Evolutionary conservation across 2,888 invertebrate species (phyloP), one percentile per base, ranked within the genome.

Genomic region (Thecophora atra): DNA sequence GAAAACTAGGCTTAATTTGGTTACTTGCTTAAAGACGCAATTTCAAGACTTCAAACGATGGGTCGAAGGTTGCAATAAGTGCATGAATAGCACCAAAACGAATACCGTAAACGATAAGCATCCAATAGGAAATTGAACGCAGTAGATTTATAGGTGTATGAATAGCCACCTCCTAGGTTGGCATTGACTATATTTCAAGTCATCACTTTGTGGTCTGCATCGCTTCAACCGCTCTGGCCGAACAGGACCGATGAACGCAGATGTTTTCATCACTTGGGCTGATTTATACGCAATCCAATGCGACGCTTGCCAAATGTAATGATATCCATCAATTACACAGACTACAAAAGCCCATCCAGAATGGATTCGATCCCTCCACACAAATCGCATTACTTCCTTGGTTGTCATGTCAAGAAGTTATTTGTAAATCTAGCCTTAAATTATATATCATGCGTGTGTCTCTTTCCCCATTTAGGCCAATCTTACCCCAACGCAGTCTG

Each of bases 61-160:
- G 37, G 6, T 8, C 6, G 3, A 37, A 37, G 37, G 37, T 37
- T 11, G 37, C 11, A 37, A 37, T 11, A 11, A 37, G 11, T 37
- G 37, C 6, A 37, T 11, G n/a, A 47, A 47, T 47, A 11, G 47
- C 47, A 15, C 6, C 30, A 63, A 2, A 63, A 42, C 62, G 62
- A 28, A 2, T n/a, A 28, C 3, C 37, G n/a, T 42, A 30, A 63
- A 63, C 24, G 70, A 62, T 51, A 70, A 70, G 63, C 67, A 77
- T 75, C 75, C 74, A 70, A 44, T 71, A 72, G 76, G 76, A 77
- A 77, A 77, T 77, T 77, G 71, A 77, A 76, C 76, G 66, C 74
- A 71, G 56, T 56, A 54, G 66, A 69, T 75, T 67, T 70, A 69
- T 70, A 47, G 62, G 58, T 54, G 58, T 65, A 60, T 42, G 51